phyloP scores from a whole-genome alignment of 2,888 invertebrate species.

The Cheilosia variabilis region DNA sequence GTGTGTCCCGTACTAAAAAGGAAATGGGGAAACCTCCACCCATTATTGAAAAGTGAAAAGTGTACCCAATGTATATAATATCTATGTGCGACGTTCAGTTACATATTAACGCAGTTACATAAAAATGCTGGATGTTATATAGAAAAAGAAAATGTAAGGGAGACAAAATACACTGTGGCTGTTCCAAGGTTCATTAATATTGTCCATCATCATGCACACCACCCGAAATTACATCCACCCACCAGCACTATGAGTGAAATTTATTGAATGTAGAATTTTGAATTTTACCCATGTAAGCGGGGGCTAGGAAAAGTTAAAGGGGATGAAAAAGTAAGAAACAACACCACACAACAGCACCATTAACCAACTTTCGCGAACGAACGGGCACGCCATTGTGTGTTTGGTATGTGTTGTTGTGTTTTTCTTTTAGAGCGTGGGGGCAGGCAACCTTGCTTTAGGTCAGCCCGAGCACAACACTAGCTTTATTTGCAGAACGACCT shows the following conservation, averaged over 20 bases:
- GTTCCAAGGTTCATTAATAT: slow-evolving; percentile 51
- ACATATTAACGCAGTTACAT: slow-evolving; percentile 55
- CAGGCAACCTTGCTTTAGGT: slow-evolving; percentile 60
- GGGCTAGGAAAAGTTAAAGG: not conserved
- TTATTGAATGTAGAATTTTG: slow-evolving; percentile 52
- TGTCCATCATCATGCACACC: slow-evolving; percentile 36
- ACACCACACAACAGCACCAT: slow-evolving; percentile 1
- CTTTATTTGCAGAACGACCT: not conserved
- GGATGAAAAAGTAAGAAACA: not conserved
- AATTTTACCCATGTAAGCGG: slow-evolving; percentile 34
- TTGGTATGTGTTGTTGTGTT: not conserved
- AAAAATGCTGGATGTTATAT: slow-evolving; percentile 56
- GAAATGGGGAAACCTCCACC: slow-evolving; percentile 32
- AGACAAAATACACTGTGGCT: slow-evolving; percentile 16
- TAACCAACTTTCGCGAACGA: slow-evolving; percentile 23
- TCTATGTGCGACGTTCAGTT: slow-evolving; percentile 34
- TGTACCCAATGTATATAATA: slow-evolving; percentile 6
- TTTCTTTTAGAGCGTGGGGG: slow-evolving; percentile 22
- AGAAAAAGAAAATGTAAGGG: slow-evolving; percentile 15
- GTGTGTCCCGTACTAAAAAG: slow-evolving; percentile 6
- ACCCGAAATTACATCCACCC: not conserved
- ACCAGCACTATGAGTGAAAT: slow-evolving; percentile 9
- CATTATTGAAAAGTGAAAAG: slow-evolving; percentile 52
- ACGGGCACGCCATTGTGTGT: slow-evolving; percentile 12
- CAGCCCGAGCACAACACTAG: slow-evolving; percentile 16